Evolutionary conservation across 2,797 vertebrate genomes (phyloP), one percentile per base, ranked within the genome.

Genomic region (Mionectes olivaceus): DNA sequence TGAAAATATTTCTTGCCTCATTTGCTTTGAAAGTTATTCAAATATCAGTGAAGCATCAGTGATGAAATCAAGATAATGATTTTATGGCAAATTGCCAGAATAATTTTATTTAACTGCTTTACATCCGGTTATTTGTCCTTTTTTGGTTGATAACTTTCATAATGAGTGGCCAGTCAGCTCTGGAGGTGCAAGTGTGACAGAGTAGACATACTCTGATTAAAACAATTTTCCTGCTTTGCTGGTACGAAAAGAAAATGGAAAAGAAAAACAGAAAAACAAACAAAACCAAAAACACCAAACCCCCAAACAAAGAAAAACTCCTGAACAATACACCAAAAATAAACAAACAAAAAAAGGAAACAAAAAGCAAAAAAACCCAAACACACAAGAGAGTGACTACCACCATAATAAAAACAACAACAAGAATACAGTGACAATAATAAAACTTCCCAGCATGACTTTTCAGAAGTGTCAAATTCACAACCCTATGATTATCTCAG

Each of bases 1-100:
- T 87, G 27, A 95, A 90, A 96, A 89, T 91, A 89, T 81, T 89
- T 81, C 19, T 75, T 86, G 46, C 30, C 44, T 94, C 56, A 82
- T 90, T 94, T 90, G 3, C 49, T 83, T 56, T 39, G 50, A 56
- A 87, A 90, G 41, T 87, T 89, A 90, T 79, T 95, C 56, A 49
- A 17, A 17, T 67, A 43, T 87, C 73, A 85, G 32, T 71, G 63
- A 94, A 87, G 46, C 82, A 77, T 65, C 49, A 91, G 75, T 85
- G 50, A 90, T 35, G 28, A 91, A 92, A 89, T 95, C 24, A 71
- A 75, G n/a, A 47, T 43, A 57, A 81, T 16, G 9, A 50, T 91
- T 96, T 92, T 75, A 92, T 68, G 63, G 52, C 49, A 94, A 65
- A 87, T 50, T 76, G 19, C 75, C 63, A 91, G 53, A 95, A 92